Evolutionary conservation across 2,888 invertebrate genomes (phyloP), one percentile per base, ranked within the genome.

Genomic region (Drosophila phalerata): DNA sequence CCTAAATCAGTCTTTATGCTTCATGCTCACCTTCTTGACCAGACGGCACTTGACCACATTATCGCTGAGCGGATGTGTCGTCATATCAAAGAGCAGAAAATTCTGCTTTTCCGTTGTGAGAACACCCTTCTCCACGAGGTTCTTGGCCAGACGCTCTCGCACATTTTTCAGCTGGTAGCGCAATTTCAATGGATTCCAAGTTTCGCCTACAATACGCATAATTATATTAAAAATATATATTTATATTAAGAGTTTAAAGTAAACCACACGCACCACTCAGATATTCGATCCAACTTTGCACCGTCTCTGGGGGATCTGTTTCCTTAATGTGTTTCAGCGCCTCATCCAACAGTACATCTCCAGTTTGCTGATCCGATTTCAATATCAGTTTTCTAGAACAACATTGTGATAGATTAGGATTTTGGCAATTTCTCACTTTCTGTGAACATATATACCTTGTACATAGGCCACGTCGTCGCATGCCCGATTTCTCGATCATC

Each of bases 201-300:
- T 99, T 94, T 99, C 99, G 87, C 99, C 98, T 92, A 53, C 2
- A 60, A 49, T 9, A 49, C 47, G 13, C 5, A 8, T 19, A 11
- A 58, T 42, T n/a, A 40, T 52, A 11, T 3, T 11, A 22, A 34
- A 22, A 1, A 32, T 52, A 17, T n/a, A 25, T 15, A 25, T 22
- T 10, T 30, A 19, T n/a, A 34, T 19, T 25, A 38, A 15, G 10
- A n/a, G 6, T 32, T 19, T 11, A 10, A 49, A 13, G 45, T 5
- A 5, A 45, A 17, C 19, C 13, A 10, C 10, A 19, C 60, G n/a
- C 10, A 97, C 98, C 99, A 94, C 98, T 99, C 53, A 99, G 94
- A 93, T 99, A 99, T 94, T 99, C 99, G 93, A 99, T 98, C 99
- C 99, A 99, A 93, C 97, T 98, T 93, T 99, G 99, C 43, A 99